phyloP scores from a whole-genome alignment of 2,797 vertebrate species.

The Liasis olivaceus region DNA sequence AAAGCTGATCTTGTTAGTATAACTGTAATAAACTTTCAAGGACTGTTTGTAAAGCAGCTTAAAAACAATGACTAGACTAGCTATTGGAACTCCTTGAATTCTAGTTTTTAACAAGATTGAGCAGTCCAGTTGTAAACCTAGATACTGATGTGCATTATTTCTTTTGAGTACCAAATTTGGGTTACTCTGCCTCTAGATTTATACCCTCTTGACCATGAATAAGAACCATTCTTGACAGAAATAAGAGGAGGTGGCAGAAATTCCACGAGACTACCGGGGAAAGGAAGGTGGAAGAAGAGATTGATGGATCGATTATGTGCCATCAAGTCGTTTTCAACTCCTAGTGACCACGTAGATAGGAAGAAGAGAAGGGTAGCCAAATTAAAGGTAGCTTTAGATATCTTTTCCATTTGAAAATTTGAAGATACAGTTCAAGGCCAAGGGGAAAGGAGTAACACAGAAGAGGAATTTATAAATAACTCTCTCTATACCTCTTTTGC shows the following conservation, averaged over 20 bases:
- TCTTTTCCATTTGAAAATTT: not conserved
- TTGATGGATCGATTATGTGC: not conserved
- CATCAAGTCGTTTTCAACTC: not conserved
- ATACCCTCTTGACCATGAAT: not conserved
- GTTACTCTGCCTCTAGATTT: not conserved
- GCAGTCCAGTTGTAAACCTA: not conserved
- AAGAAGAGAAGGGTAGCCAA: not conserved
- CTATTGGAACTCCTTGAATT: too few relatives aligned
- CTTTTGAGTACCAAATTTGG: not conserved
- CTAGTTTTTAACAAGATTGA: not conserved
- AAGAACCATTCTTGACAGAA: not conserved
- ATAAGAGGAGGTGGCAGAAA: not conserved
- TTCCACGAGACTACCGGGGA: not conserved
- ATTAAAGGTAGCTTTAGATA: not conserved
- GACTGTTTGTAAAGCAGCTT: not conserved
- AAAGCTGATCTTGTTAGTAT: not conserved
- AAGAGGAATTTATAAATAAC: not conserved
- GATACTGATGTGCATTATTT: not conserved
- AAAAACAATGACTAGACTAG: not conserved
- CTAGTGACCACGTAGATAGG: not conserved
- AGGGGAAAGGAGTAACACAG: too few relatives aligned
- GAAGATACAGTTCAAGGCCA: not conserved
- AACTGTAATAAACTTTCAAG: not conserved
- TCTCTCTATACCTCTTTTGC: not conserved
- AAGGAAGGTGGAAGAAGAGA: not conserved